Evolutionary conservation across 35 echinoderm and acorn worm species (phyloP).

Genomic region (Chiridota heheva): DNA sequence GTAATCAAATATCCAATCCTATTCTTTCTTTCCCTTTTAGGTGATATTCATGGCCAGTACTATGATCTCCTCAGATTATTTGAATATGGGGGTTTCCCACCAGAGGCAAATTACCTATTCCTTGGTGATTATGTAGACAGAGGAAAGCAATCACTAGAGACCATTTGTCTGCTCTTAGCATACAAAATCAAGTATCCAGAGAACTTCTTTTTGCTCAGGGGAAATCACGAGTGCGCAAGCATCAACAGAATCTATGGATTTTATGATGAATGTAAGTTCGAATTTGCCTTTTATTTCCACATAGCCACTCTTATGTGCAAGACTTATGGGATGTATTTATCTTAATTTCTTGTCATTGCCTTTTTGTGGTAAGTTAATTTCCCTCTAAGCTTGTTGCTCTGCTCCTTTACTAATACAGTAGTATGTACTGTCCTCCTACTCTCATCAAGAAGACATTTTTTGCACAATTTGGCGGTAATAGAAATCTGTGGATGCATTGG

Average conservation of each 20-base stretch:
- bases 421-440: too few species aligned
- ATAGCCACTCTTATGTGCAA: background rate
- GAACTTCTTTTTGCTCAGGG: conserved; percentile 90
- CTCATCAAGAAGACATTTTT: too few species aligned
- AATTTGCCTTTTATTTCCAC: too few species aligned
- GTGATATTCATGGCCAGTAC: conserved; percentile 99
- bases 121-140: conserved; percentile 94
- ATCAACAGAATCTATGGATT: conserved; percentile 98
- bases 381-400: background rate
- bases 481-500: too few species aligned
- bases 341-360: background rate
- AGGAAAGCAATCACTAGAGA: conserved; percentile 93
- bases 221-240: conserved; percentile 94
- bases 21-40: conserved; percentile 31
- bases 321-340: background rate
- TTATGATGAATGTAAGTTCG: conserved; percentile 96
- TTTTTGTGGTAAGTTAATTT: background rate
- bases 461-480: too few species aligned
- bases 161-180: conserved; percentile 86
- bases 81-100: conserved; percentile 96
- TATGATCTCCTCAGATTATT: conserved; percentile 93
- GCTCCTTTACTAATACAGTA: background rate
- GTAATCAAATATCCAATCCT: too few species aligned
- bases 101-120: conserved; percentile 94
- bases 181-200: conserved; percentile 99